phyloP scores from a whole-genome alignment of 2,797 vertebrate species.

The Cryptoprocta ferox region DNA sequence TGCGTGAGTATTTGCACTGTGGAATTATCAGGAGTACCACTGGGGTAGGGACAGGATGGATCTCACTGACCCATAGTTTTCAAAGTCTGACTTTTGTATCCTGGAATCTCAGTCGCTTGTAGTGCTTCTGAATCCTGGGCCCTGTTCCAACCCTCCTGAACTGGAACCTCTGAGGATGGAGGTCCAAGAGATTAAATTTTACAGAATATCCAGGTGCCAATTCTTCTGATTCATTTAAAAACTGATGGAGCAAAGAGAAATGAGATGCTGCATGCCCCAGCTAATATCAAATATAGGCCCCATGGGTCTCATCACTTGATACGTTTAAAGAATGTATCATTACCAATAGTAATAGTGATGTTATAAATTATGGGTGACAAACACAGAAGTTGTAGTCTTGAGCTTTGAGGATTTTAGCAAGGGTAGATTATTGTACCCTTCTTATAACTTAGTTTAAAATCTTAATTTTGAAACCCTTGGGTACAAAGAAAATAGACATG shows the following conservation, averaged over 20 bases:
- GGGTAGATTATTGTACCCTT: not conserved
- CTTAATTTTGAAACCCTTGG: conserved; percentile 31
- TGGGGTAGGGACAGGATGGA: not conserved
- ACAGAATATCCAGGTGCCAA: not conserved
- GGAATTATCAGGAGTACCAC: not conserved
- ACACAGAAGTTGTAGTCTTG: not conserved
- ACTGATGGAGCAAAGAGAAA: not conserved
- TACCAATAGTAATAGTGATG: not conserved
- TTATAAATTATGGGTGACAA: not conserved
- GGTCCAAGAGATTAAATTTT: not conserved
- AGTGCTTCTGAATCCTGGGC: not conserved
- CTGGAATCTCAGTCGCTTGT: not conserved
- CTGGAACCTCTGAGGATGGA: not conserved
- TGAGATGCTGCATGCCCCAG: not conserved
- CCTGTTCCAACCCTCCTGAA: not conserved
- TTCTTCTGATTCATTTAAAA: conserved; percentile 3
- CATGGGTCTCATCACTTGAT: not conserved
- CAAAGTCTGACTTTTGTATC: not conserved
- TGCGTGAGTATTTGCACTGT: not conserved
- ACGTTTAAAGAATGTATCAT: not conserved
- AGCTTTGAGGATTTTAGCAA: conserved; percentile 2
- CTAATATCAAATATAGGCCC: not conserved
- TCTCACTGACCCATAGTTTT: not conserved
- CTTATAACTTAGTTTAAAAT: conserved; percentile 48
- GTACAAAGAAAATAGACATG: conserved; percentile 28